phyloP scores from a whole-genome alignment of 2,113 vertebrate genomes.

The Arvicanthis niloticus region DNA sequence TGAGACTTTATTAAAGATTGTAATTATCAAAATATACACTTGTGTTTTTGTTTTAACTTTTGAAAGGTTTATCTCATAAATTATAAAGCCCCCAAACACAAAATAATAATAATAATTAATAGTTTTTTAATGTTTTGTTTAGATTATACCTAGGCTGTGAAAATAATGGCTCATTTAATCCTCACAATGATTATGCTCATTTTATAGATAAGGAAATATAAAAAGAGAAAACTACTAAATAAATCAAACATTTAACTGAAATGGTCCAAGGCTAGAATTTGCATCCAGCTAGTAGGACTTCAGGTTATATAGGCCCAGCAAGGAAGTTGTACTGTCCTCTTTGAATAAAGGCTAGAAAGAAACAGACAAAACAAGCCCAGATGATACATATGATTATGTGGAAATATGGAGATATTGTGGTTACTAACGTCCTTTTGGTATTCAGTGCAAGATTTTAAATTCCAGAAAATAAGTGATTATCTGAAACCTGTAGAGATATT shows the following conservation, averaged over 20 bases:
- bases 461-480: background rate
- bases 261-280: background rate
- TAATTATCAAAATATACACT: background rate
- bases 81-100: background rate
- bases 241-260: background rate
- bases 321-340: background rate
- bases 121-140: background rate
- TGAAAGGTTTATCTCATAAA: background rate
- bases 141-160: background rate
- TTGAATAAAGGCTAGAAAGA: background rate
- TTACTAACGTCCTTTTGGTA: background rate
- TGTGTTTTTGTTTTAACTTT: background rate
- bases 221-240: background rate
- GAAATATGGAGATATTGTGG: background rate
- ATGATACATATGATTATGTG: background rate
- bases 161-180: slow-evolving; percentile 1
- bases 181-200: background rate
- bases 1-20: background rate
- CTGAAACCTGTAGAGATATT: background rate
- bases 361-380: background rate
- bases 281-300: background rate
- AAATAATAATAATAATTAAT: background rate
- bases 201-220: slow-evolving; percentile 30
- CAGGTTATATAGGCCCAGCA: background rate
- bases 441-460: background rate